These are phyloP conservation scores for Formica exsecta DNA, from an alignment of 1,140 invertebrate genomes.

Conservation along the genomic window DNA sequence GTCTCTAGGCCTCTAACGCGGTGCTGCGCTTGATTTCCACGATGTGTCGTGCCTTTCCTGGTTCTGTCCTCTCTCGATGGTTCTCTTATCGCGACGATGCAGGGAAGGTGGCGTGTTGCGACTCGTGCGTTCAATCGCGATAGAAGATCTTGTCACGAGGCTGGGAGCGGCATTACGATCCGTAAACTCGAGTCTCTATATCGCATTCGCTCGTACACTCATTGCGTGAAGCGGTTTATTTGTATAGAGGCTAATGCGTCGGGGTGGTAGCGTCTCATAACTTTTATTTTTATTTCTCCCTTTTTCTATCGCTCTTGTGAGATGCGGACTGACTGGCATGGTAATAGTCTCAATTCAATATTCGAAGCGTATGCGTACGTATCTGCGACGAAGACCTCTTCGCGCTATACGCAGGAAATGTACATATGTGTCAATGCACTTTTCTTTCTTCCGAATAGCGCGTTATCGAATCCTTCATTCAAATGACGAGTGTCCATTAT, in stretches of 20 bases:
- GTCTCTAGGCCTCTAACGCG: constrained; percentile 43
- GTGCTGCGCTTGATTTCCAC: constrained; percentile 70
- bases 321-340: not conserved
- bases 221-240: constrained; percentile 74
- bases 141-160: constrained; percentile 84
- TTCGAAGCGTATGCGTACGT: constrained; percentile 69
- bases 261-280: constrained; percentile 63
- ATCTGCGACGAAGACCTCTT: not conserved
- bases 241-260: constrained; percentile 76
- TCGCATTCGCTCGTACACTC: constrained; percentile 60
- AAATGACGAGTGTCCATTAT: constrained; percentile 39
- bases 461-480: constrained; percentile 64
- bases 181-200: constrained; percentile 72
- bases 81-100: constrained; percentile 78
- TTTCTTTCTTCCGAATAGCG: constrained; percentile 1
- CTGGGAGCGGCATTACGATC: constrained; percentile 80
- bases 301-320: not conserved
- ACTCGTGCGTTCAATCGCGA: constrained; percentile 82
- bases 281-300: constrained; percentile 69
- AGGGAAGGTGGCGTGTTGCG: constrained; percentile 81
- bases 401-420: not conserved
- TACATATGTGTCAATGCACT: not conserved
- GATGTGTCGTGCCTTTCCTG: constrained; percentile 70
- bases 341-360: constrained; percentile 61
- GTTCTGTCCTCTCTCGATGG: constrained; percentile 65